Conservation (phyloP, 2,888 invertebrate genomes). For the Lasioglossum zephyrum region DNA sequence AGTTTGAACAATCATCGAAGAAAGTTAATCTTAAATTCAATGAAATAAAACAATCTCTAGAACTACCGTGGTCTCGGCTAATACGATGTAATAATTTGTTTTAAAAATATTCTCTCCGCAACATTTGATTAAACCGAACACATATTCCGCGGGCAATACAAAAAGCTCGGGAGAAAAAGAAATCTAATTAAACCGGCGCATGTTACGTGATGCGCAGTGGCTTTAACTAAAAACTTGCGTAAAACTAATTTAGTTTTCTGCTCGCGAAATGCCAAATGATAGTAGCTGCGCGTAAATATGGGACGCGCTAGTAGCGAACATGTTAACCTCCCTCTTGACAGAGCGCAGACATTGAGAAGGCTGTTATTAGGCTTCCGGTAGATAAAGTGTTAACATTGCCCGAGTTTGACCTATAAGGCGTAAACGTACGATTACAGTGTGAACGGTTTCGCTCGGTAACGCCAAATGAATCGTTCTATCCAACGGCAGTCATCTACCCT, state of each 20-base stretch:
- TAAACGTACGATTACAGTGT: not conserved
- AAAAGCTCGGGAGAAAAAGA: not conserved
- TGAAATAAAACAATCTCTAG: not conserved
- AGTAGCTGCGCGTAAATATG: not conserved
- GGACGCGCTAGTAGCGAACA: not conserved
- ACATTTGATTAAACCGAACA: not conserved
- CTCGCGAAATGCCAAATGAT: not conserved
- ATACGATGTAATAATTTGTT: not conserved
- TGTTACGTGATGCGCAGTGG: not conserved
- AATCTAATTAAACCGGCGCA: not conserved
- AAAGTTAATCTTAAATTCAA: not conserved
- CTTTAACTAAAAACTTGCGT: not conserved
- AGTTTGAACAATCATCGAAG: not conserved
- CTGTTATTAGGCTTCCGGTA: constrained; percentile 8
- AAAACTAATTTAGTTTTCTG: constrained; percentile 1
- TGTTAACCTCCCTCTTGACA: not conserved
- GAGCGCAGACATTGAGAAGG: not conserved
- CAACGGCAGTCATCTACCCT: not conserved
- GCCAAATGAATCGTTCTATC: constrained; percentile 1
- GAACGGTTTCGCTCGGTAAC: not conserved
- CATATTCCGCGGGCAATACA: not conserved
- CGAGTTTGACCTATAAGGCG: not conserved
- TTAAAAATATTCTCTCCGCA: not conserved
- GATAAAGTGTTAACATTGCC: not conserved
- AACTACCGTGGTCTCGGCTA: not conserved